Evolutionary conservation across 2,113 vertebrate genomes (phyloP), one percentile per base, ranked within the genome.

Genomic region (Rhinogobius similis): DNA sequence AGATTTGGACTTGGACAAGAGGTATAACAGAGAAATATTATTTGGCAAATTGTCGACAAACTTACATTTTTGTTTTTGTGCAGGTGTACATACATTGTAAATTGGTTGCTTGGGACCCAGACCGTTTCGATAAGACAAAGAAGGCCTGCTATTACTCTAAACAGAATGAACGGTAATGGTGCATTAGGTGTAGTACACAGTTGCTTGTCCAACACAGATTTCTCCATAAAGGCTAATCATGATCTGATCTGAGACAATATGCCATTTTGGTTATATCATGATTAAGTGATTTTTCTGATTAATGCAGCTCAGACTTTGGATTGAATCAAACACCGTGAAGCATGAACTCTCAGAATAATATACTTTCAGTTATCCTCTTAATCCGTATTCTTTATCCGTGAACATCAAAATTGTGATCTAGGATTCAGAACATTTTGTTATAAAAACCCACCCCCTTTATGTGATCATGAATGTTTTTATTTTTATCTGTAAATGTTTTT

Each of bases 41-140:
- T 13, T 24, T 24, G 24, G 16, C 9, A 18, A 26, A 39, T 67
- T n/a, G n/a, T 1, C 11, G 24, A 10, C 5, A 67, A 16, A 23
- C 1, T 18, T 0, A 14, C 2, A 1, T 61, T 36, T 6, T 10
- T 36, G 18, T 58, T 12, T 23, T 26, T 69, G 18, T 67, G 21
- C 59, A 95, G 95, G 80, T 94, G 2, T 94, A 90, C 70, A 88
- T 94, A 46, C 93, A 94, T 50, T 93, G 90, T 67, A 92, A 89
- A 6, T 67, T 93, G 68, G 53, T 87, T 0, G 87, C 86, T 0
- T 94, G 93, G 94, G 93, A 95, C 62, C 91, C 92, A 20, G 66
- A 82, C 0, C 9, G 9, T n/a, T 21, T 87, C 6, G 75, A 81
- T 0, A 62, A 86, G 56, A 72, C 7, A 1, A 93, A 84, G 80